These are phyloP conservation scores for Aurelia aurita DNA, from an alignment of 30 jellyfish, hydroid and myxozoan species.

Conservation along the genomic window DNA sequence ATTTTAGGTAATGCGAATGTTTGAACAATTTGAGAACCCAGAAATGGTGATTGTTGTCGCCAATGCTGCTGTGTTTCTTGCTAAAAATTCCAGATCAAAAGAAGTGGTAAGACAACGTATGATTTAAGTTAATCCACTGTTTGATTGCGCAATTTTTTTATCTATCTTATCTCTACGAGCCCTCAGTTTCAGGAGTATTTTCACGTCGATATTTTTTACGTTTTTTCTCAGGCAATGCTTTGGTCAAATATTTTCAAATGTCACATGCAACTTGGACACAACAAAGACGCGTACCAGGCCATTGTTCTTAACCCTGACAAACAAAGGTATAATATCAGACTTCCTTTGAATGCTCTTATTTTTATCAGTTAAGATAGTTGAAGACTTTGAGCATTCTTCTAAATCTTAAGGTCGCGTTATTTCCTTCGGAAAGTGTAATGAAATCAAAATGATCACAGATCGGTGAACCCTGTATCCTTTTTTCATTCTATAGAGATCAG, in stretches of 20 bases:
- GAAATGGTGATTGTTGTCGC: constrained; percentile 91
- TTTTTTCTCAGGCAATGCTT: constrained; percentile 77
- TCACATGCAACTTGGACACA: constrained; percentile 80
- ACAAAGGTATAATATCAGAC: constrained; percentile 46
- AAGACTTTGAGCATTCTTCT: no score
- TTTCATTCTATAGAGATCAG: no score
- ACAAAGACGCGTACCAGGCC: constrained; percentile 91
- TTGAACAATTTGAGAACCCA: constrained; percentile 81
- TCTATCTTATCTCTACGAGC: no score
- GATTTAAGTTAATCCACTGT: no score
- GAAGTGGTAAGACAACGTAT: constrained; percentile 35
- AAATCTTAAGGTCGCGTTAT: neutral
- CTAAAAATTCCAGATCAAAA: constrained; percentile 51
- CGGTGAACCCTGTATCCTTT: no score
- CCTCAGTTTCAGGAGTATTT: neutral
- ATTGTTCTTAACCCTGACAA: constrained; percentile 84
- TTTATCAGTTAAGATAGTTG: no score
- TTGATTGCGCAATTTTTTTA: no score
- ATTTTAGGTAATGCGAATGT: constrained; percentile 84
- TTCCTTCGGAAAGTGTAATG: neutral
- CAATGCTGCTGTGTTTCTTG: constrained; percentile 80
- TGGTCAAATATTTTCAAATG: constrained; percentile 93
- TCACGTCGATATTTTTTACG: neutral
- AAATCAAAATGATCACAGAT: neutral
- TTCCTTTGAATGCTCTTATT: no score